Evolutionary conservation across 2,113 vertebrate species (phyloP), one percentile per base, ranked within the genome.

Genomic region (Chamaetylas fuelleborni): DNA sequence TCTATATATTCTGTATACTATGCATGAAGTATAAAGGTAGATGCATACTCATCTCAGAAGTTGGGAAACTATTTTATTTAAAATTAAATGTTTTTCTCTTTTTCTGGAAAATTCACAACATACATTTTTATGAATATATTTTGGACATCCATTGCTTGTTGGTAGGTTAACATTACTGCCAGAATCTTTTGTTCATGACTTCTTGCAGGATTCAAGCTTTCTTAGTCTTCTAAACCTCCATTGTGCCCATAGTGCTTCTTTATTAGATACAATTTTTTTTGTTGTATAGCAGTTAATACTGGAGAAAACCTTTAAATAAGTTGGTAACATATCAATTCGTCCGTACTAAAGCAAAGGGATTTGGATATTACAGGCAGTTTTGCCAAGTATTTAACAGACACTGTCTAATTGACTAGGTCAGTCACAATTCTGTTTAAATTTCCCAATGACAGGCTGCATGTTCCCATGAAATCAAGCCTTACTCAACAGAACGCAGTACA

Each of bases 151-250:
- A 69, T 60, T 77, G 58, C 40, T 15, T 78, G 66, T 82, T 54
- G 29, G 74, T 90, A 86, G 66, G 87, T 69, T 94, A 91, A 56
- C 42, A 50, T 72, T 67, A 92, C 45, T 76, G 43, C 64, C 76
- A 86, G 64, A 94, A 45, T 81, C 61, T 84, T 90, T 88, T 91
- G 53, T 76, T 97, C 47, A n/a, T 33, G 31, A 66, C 38, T 93
- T 96, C 66, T 91, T 91, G 51, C 38, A 71, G 74, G 50, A 94
- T 17, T 40, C 34, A 12, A 92, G 65, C 38, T 95, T 76, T 77
- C 51, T 74, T 81, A 84, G 70, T 51, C 29, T 86, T 92, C 54
- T 93, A 79, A 93, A 50, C 33, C 36, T 69, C 48, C 36, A 33
- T 40, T 86, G 53, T 89, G 54, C 61, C 66, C 24, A 17, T 78